Evolutionary conservation across 2,113 vertebrate species (phyloP), one percentile per base, ranked within the genome.

Genomic region (Labeo rohita): DNA sequence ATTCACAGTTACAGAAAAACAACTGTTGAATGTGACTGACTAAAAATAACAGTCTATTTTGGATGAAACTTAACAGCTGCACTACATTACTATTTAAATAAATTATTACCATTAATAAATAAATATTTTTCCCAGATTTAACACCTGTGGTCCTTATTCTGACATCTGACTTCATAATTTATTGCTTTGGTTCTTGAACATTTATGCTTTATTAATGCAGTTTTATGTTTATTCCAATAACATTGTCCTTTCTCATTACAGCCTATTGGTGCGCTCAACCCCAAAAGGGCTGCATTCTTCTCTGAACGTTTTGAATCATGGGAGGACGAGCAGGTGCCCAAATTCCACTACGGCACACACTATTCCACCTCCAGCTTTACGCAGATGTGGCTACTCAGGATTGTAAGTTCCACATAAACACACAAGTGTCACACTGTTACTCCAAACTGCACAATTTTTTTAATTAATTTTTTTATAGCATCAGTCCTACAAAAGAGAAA

Each of bases 321-420:
- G 98, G 98, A 99, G 92, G 98, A 99, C 8, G 97, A 99, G 3
- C 97, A 99, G 87, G 97, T 99, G 90, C 98, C 98, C 0, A 98
- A 98, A 87, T 99, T 99, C 92, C 98, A 99, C 94, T 99, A 99
- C 3, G 98, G 98, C 77, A 99, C 98, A 83, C 98, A 99, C 93
- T 99, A 99, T 90, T 99, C 98, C 86, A 99, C 98, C 36, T 96
- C 98, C 92, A 97, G 96, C 91, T 99, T 99, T 93, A 96, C 97
- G 72, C 95, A 97, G 87, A 97, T 95, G 1, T 99, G 98, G 98
- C 94, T 99, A 3, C 95, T 99, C 52, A 97, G 98, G 90, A 96
- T 98, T 7, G 98, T 99, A 95, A 98, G 98, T 96, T 86, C 3
- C 4, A 0, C 43, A 18, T 6, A 12, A 34, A 23, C 52, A 61